Evolutionary conservation across 1,140 invertebrate genomes (phyloP), one percentile per base, ranked within the genome.

Genomic region (Bilobella aurantiaca): DNA sequence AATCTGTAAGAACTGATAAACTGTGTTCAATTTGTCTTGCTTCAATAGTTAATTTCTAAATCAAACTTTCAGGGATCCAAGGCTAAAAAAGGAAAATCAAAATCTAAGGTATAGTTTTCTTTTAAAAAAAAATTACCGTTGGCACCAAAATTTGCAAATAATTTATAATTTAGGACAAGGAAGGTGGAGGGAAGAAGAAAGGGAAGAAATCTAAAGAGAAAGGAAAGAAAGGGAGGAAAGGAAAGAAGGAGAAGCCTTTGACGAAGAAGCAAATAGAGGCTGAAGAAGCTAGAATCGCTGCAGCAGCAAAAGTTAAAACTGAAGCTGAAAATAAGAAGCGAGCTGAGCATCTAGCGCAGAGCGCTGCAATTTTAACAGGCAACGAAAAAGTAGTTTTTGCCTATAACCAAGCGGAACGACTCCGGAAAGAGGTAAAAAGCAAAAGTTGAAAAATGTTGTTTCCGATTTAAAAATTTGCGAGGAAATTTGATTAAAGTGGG

Each of bases 401-500:
- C 1, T 25, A 58, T 8, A 32, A 65, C 18, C 34, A 60, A 25
- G 34, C 63, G 18, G 57, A 63, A 12, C 64, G 67, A 16, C 31
- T 23, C 21, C 27, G 63, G 2, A 42, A 63, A 57, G 69, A 67
- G 18, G 49, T 1, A 21, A 42, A 31, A 32, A 53, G 42, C 5
- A 28, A 34, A 8, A 3, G 16, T 8, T 18, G 8, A 8, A 42
- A 29, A 14, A 1, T 18, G 3, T n/a, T 30, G 1, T 2, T 12
- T 42, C 8, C 37, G 37, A 8, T 42, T 47, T 8, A n/a, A n/a
- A n/a, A n/a, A n/a, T n/a, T n/a, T n/a, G n/a, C n/a, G n/a, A n/a
- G n/a, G n/a, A n/a, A n/a, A n/a, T n/a, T n/a, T 0, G 46, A 65
- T 37, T 29, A 25, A 32, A 69, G 56, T 71, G 69, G 69, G 53